Base-by-base conservation (phyloP, 2,888 invertebrate genomes). In the Nycteola revayana region DNA sequence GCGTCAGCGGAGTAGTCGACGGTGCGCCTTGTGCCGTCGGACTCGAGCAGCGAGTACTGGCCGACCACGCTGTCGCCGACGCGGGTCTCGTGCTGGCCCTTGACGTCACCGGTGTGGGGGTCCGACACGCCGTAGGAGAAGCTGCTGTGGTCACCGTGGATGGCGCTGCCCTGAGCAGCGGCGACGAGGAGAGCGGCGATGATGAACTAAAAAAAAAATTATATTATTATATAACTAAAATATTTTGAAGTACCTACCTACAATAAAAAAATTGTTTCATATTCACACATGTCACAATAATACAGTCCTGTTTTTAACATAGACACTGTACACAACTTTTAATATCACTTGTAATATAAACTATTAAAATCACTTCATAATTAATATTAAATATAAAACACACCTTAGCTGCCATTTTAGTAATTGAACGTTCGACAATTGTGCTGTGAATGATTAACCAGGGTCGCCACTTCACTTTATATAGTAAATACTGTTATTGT, bases 11-110 rank as follows among this genome's bases (percentile, higher is more conserved):
- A 83, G 71, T 90, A 90, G 70, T 92, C 92, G 0, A 92, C 92
- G 17, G 90, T 91, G 53, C 92, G 90, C 66, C 89, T 90, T 33
- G 90, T 90, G 51, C 92, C 92, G 64, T 92, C 92, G 11, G 92
- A 89, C 56, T 90, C 68, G 81, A 91, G 65, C 34, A 83, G 75
- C 2, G 83, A 83, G 77, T 83, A 83, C 44, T 82, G 85, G 40
- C 83, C 84, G 43, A 90, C 90, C 25, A 92, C 92, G 50, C 88
- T 87, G 74, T 91, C 91, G 7, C 92, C 92, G 47, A 86, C 80
- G 38, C 92, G 90, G 33, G 90, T 90, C 80, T 92, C 92, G 47
- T 90, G 90, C 74, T 92, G 92, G 74, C 77, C 78, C 74, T 85
- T 85, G 47, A 80, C 78, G 53, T 85, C 85, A 20, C 85, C 85